A percentile compares a stretch with the other conserved stretches of the same genome.
phyloP scores from a whole-genome alignment of 2,797 vertebrate genomes.

The Haliaeetus albicilla region DNA sequence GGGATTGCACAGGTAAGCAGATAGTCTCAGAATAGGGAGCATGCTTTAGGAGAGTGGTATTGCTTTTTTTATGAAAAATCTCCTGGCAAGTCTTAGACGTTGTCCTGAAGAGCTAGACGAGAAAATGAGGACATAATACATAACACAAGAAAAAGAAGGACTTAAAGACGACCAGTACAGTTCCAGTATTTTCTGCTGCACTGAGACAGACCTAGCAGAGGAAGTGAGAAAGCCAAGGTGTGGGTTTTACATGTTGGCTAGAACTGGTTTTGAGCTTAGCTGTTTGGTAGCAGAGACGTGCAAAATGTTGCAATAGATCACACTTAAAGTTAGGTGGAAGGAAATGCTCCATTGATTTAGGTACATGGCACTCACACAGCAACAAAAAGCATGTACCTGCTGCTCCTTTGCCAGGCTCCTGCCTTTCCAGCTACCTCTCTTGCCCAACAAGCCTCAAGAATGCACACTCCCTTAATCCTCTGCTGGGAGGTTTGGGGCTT shows the following conservation, averaged over 20 bases:
- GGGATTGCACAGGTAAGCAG: neutral
- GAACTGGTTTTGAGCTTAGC: neutral
- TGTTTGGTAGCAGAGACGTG: neutral
- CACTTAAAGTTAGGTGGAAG: neutral
- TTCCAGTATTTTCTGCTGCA: neutral
- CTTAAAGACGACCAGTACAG: neutral
- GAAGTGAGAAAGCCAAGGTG: neutral
- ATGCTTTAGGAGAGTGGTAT: neutral
- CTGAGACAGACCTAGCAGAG: neutral
- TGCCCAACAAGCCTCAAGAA: constrained; percentile 22
- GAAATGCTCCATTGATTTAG: neutral
- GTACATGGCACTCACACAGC: neutral
- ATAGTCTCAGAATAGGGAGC: neutral
- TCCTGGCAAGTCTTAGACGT: neutral
- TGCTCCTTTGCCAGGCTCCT: neutral
- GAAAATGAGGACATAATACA: neutral
- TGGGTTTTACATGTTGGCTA: neutral
- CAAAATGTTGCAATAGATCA: neutral
- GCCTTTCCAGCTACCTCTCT: neutral
- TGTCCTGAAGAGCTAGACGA: neutral
- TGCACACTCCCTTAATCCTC: constrained; percentile 38
- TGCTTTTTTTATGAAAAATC: neutral
- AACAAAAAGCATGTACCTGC: neutral
- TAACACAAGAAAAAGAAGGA: neutral
- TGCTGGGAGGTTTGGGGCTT: neutral